Percentiles rank a stretch among this genome's conserved stretches.
Evolutionary conservation across 2,113 vertebrate genomes (phyloP).

Genomic region (Clupea harengus): DNA sequence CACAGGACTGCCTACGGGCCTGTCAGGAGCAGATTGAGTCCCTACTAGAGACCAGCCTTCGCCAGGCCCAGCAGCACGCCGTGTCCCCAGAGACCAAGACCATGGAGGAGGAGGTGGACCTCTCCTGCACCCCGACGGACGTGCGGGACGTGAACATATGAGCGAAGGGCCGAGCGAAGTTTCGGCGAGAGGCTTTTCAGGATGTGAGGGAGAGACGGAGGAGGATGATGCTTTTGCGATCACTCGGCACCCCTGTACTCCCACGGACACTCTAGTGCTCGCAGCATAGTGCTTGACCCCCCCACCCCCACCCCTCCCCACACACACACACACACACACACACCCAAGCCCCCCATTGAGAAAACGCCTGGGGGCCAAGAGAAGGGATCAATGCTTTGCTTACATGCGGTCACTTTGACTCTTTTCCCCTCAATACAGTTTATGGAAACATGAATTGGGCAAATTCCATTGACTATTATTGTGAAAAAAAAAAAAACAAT

Average conservation of each 20-base stretch:
- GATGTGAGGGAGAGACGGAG: conserved; percentile 28
- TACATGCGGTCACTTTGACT: conserved; percentile 3
- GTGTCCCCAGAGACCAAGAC: conserved; percentile 83
- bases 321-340: background rate
- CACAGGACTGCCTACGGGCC: conserved; percentile 91
- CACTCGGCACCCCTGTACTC: conserved; percentile 27
- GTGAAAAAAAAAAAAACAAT: background rate
- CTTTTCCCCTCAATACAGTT: background rate
- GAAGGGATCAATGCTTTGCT: conserved; percentile 20
- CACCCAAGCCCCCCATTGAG: background rate
- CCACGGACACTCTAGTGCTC: conserved; percentile 16
- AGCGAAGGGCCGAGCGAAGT: conserved; percentile 55
- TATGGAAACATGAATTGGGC: background rate
- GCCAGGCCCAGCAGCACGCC: conserved; percentile 87
- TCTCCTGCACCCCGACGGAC: conserved; percentile 94
- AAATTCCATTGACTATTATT: background rate
- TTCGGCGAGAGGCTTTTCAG: conserved; percentile 44
- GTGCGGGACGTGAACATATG: conserved; percentile 96
- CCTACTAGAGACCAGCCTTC: conserved; percentile 91
- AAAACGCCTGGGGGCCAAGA: background rate
- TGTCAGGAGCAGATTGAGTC: conserved; percentile 99
- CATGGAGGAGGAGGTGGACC: conserved; percentile 83
- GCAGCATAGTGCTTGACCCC: background rate
- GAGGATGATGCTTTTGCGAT: conserved; percentile 54
- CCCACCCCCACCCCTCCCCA: background rate